Evolutionary conservation across 2,888 invertebrate genomes (phyloP).

Genomic region (Torymus texanus): DNA sequence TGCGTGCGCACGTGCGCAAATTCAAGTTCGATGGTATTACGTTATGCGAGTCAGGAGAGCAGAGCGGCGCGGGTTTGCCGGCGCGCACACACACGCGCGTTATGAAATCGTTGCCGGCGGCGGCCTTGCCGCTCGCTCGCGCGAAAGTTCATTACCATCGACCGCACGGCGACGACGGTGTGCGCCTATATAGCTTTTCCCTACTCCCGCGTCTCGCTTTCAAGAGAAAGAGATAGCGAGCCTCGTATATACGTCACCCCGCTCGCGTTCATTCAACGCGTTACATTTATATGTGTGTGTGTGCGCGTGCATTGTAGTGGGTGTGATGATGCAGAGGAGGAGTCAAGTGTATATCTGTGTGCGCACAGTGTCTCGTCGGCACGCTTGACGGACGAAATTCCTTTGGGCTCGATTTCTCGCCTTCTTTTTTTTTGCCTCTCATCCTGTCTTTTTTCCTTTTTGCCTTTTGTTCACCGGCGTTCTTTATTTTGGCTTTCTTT

Average conservation of each 20-base stretch:
- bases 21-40: slow-evolving; percentile 36
- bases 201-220: slow-evolving; percentile 19
- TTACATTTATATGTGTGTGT: neutral
- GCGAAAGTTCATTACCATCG: slow-evolving; percentile 75
- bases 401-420: neutral
- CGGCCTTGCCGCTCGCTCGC: slow-evolving; percentile 69
- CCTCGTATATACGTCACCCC: slow-evolving; percentile 10
- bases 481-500: too few species aligned
- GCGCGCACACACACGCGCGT: slow-evolving; percentile 8
- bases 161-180: slow-evolving; percentile 52
- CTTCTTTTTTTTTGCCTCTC: neutral
- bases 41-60: slow-evolving; percentile 26
- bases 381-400: slow-evolving; percentile 12
- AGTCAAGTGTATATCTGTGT: neutral
- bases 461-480: too few species aligned
- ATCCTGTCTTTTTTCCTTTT: neutral
- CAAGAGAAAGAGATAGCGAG: neutral
- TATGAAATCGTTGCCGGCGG: slow-evolving; percentile 66
- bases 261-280: slow-evolving; percentile 32
- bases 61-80: neutral
- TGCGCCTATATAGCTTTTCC: neutral
- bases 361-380: neutral
- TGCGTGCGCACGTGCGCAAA: neutral
- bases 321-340: too few species aligned
- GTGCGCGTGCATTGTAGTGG: neutral